Base-by-base conservation (phyloP, 2,113 vertebrate species). In the Cacatua alba region DNA sequence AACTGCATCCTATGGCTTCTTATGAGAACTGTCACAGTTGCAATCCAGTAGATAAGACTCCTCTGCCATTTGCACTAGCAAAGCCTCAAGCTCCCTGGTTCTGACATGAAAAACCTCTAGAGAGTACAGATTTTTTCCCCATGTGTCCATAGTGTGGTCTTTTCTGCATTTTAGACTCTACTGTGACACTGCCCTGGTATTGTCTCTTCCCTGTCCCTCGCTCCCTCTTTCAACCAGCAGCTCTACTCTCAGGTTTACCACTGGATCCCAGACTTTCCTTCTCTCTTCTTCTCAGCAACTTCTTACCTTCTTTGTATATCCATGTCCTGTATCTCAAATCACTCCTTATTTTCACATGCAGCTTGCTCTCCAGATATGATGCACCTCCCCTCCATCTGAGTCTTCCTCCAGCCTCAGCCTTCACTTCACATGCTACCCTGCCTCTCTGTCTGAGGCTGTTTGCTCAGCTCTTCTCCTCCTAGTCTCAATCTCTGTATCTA, bases 331-430 rank as follows among this genome's bases (percentile, higher is more conserved):
- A 72, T 6, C 3, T 74, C 60, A 6, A 70, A 11, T 8, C 8
- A 63, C 11, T 75, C n/a, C 37, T 67, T 62, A 77, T 77, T 88
- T 86, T 51, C 68, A 77, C 23, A 74, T 0, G 0, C 25, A 86
- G 41, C 3, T 69, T 39, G 28, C 26, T 55, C 35, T 85, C 24
- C 59, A 82, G 23, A 72, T 15, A 31, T 49, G 60, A 65, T 31
- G n/a, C 1, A 1, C 10, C 13, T 69, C 21, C 2, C 0, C 23
- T 53, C 37, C 41, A 67, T 28, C 55, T n/a, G 28, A 21, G 15
- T 51, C 31, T n/a, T 59, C 29, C 88, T 88, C 23, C 43, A 55
- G 25, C 18, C 39, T 68, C 74, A 79, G 57, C 29, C 46, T 59
- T 46, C 33, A 19, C 51, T 62, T 51, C 65, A 82, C 7, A 10